Base-by-base conservation (phyloP, 2,888 invertebrate species). In the Proisotoma minuta region DNA sequence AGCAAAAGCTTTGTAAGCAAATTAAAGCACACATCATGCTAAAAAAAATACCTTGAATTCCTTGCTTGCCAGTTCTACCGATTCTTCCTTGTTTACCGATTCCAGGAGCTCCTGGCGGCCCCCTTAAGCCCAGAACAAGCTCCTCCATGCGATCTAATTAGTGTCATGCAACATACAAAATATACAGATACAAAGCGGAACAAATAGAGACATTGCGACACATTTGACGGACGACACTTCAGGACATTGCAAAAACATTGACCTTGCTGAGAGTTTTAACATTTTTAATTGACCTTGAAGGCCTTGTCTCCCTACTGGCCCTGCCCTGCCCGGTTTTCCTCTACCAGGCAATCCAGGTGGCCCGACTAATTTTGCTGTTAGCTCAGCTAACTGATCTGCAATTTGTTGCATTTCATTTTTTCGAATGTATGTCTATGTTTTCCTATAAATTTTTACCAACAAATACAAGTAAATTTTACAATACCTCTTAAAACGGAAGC, bases 401-500 rank as follows among this genome's bases (percentile, higher is more conserved):
- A 57, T n/a, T n/a, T n/a, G n/a, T n/a, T n/a, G n/a, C n/a, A n/a
- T n/a, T n/a, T n/a, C n/a, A n/a, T n/a, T n/a, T n/a, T n/a, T n/a
- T n/a, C n/a, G n/a, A n/a, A n/a, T n/a, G n/a, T n/a, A n/a, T n/a
- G n/a, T n/a, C n/a, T n/a, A n/a, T n/a, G n/a, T n/a, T n/a, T n/a
- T n/a, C n/a, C n/a, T n/a, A n/a, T n/a, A n/a, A n/a, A n/a, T n/a
- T n/a, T n/a, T n/a, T n/a, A n/a, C n/a, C n/a, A n/a, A n/a, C n/a
- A n/a, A n/a, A n/a, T n/a, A n/a, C n/a, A n/a, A n/a, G n/a, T n/a
- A n/a, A n/a, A n/a, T n/a, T n/a, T n/a, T n/a, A n/a, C 49, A 74
- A 76, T 79, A 89, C 91, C 89, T 83, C 88, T 83, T 51, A 92
- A 81, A 52, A 92, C 84, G 53, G 85, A 84, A 72, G 87, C 84